These are phyloP conservation scores for Eulemur mongoz DNA, from an alignment of 2,797 vertebrate genomes.

Conservation along the genomic window DNA sequence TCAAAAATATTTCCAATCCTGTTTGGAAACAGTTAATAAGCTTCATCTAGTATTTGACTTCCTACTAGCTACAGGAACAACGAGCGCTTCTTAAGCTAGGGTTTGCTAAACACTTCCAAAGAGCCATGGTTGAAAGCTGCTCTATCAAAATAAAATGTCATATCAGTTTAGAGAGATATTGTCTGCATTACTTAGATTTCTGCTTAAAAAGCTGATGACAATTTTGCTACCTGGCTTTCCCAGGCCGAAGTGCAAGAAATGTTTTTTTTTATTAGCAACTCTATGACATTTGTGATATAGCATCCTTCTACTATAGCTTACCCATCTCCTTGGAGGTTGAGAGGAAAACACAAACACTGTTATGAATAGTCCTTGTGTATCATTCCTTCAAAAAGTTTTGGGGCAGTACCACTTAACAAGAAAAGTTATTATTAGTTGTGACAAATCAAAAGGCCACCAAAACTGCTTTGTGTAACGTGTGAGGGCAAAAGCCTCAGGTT, in stretches of 20 bases:
- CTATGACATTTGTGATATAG: not conserved
- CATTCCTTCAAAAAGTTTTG: not conserved
- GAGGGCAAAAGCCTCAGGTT: conserved; percentile 22
- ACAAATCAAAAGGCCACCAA: conserved; percentile 17
- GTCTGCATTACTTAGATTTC: not conserved
- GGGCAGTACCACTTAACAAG: not conserved
- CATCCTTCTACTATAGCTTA: not conserved
- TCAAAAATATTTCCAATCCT: not conserved
- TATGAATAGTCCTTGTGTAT: not conserved
- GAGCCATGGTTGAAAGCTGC: not conserved
- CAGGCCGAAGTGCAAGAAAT: not conserved
- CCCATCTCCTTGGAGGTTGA: not conserved
- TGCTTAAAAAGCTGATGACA: not conserved
- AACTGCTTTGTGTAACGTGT: not conserved
- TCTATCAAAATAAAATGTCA: not conserved
- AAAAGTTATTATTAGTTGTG: conserved; percentile 25
- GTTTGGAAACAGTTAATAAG: not conserved
- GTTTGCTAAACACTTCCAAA: not conserved
- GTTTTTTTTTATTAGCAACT: not conserved
- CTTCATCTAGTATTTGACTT: not conserved
- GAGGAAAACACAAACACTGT: not conserved
- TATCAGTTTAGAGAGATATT: not conserved
- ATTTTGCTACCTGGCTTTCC: not conserved
- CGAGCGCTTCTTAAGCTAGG: not conserved
- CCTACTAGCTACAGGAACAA: not conserved